Evolutionary conservation across 2,113 vertebrate species (phyloP).

Genomic region (Todiramphus chloris): DNA sequence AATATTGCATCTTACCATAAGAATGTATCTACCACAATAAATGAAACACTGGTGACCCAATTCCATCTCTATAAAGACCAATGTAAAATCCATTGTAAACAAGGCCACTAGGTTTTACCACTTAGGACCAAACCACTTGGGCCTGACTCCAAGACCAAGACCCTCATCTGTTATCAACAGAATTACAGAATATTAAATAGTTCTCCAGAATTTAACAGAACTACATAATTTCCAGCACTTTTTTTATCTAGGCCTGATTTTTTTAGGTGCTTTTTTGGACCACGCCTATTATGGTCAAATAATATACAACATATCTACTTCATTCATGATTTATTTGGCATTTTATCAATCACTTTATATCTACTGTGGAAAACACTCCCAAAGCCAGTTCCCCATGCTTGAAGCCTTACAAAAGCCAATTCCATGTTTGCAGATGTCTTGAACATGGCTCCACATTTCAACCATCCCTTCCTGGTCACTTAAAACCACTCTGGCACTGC

Average conservation of each 20-base stretch:
- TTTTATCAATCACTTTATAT: neutral
- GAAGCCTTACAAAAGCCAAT: neutral
- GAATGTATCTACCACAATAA: neutral
- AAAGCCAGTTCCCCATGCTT: neutral
- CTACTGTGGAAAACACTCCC: neutral
- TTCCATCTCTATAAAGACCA: neutral
- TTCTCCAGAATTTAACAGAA: neutral
- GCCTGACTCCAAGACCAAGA: neutral
- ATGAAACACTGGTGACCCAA: neutral
- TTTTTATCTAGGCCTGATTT: neutral
- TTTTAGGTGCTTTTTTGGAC: neutral
- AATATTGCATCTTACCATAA: neutral
- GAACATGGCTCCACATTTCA: neutral
- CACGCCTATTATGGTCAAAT: neutral
- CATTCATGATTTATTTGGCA: neutral
- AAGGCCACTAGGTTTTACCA: neutral
- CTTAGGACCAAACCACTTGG: neutral
- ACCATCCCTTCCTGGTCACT: neutral
- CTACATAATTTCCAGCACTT: neutral
- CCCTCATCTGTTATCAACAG: neutral
- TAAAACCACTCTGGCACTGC: neutral
- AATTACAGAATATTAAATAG: neutral
- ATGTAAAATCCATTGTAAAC: neutral
- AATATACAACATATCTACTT: neutral
- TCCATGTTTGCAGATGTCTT: neutral